Conservation (phyloP, 2,113 vertebrate species). For the Onychorhynchus coronatus region DNA sequence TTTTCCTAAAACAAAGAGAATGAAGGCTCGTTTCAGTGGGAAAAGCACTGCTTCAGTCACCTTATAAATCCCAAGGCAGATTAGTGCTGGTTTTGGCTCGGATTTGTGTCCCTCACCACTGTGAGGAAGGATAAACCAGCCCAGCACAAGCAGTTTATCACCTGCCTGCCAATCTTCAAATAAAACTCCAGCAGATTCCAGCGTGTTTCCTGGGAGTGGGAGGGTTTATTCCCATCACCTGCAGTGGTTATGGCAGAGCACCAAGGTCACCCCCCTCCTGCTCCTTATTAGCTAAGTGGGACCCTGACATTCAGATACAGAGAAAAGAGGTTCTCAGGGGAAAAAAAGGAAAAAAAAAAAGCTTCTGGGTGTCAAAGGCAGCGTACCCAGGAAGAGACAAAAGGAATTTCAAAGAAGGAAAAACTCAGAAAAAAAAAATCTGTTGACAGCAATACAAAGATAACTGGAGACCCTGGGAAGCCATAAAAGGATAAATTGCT, state of each 20-base stretch:
- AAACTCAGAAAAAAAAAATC: background rate
- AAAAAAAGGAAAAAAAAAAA: background rate
- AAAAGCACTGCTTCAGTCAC: background rate
- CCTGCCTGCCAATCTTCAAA: background rate
- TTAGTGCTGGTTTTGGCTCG: background rate
- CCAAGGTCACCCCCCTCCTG: background rate
- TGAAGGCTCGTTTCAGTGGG: background rate
- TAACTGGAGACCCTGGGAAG: background rate
- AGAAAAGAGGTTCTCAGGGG: background rate
- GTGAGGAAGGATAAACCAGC: background rate
- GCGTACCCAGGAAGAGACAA: background rate
- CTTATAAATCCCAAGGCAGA: background rate
- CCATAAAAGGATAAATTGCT: background rate
- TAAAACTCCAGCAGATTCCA: background rate
- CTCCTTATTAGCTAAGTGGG: background rate
- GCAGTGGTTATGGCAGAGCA: background rate
- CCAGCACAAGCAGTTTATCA: background rate
- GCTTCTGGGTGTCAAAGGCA: background rate
- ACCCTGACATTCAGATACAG: background rate
- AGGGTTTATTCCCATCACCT: background rate
- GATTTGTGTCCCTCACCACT: background rate
- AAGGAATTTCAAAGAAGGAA: background rate
- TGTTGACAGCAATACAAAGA: background rate
- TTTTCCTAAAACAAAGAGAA: slow-evolving; percentile 83
- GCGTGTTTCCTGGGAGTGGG: background rate